These are phyloP conservation scores for Ciconia maguari DNA, from an alignment of 2,113 vertebrate species.

Conservation along the genomic window DNA sequence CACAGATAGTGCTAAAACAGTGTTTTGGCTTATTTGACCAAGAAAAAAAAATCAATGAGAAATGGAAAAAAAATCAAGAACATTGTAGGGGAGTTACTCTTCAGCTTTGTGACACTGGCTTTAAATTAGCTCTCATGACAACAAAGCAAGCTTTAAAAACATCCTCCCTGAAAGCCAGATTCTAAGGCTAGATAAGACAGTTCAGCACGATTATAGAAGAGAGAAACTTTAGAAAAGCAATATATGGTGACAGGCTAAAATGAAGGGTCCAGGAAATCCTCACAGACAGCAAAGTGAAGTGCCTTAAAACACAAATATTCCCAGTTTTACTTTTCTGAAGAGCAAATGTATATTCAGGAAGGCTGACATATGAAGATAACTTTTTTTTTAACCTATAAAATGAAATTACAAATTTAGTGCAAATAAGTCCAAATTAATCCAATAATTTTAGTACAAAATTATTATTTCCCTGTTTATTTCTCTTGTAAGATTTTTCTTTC, in stretches of 20 bases:
- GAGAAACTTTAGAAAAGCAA: not conserved
- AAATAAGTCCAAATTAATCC: too few species aligned
- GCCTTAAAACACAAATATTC: not conserved
- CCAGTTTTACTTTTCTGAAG: not conserved
- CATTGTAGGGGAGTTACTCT: not conserved
- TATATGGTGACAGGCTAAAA: not conserved
- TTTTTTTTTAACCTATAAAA: not conserved
- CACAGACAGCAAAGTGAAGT: not conserved
- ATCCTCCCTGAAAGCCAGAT: not conserved
- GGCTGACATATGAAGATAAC: not conserved
- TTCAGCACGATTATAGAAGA: not conserved
- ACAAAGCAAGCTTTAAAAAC: not conserved
- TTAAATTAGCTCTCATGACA: not conserved
- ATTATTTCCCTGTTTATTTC: not conserved
- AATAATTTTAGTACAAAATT: not conserved
- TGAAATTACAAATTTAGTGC: not conserved
- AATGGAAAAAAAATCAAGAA: not conserved
- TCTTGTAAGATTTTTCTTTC: not conserved
- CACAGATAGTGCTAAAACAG: not conserved
- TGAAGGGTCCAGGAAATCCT: not conserved
- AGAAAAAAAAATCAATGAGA: not conserved
- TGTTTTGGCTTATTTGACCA: not conserved
- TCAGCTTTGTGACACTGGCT: not conserved
- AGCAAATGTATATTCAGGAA: not conserved
- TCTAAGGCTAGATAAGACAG: not conserved